Base-by-base conservation (phyloP, 2,888 invertebrate genomes). In the Parnassius glacialis region DNA sequence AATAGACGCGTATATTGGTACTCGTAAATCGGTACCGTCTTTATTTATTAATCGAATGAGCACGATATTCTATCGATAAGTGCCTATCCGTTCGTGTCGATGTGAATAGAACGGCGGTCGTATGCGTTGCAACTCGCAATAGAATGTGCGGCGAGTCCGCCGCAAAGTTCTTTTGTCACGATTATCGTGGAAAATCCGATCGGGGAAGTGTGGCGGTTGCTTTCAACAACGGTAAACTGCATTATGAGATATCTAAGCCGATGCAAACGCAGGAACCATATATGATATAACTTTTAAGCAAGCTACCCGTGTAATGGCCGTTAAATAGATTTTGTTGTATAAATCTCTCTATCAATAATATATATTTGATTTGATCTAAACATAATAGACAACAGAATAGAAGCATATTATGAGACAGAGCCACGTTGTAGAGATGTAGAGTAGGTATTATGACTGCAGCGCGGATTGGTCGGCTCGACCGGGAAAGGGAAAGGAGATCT, bases 121-220 rank as follows among this genome's bases (percentile, higher is more conserved):
- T 71, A 70, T 81, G 82, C 80, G 81, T 82, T 79, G 78, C 74
- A 72, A 77, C 74, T 80, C 74, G 76, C 75, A 75, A 80, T 81
- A 83, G 81, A 81, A 83, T 82, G 81, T 80, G 81, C 75, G 68
- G 66, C 72, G 75, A 78, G 81, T 80, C 81, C 76, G 79, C 73
- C 73, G 76, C 85, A 87, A 87, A 90, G 90, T 90, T 90, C 90
- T 90, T 90, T 90, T 90, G 90, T 90, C 84, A 81, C 85, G 88
- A 90, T 90, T 90, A 90, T 90, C 90, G 81, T 79, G 84, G 88
- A 84, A 86, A 89, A 90, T 89, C 90, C 90, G 89, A 91, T 91
- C 87, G 84, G 78, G 84, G 87, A 87, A 88, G 87, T 85, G 84
- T 87, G 84, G 85, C 85, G 81, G 79, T 74, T 74, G 86, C 87